A percentile compares a stretch with the other conserved stretches of the same genome.
Conservation (phyloP, 2,113 vertebrate species). For the Chaetura pelagica region DNA sequence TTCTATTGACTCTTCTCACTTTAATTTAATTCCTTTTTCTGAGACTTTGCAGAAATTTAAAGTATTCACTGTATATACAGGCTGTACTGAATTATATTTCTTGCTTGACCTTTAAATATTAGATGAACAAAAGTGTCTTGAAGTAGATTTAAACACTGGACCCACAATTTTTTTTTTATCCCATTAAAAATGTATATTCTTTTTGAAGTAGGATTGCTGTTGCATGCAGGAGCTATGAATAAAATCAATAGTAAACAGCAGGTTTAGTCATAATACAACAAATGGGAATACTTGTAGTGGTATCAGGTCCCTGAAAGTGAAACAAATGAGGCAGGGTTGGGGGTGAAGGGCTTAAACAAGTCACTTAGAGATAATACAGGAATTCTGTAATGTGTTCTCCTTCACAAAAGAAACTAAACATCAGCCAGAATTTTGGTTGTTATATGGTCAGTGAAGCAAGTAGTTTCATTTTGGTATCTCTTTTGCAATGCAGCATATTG, state of each 20-base stretch:
- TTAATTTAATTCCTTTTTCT: constrained; percentile 53
- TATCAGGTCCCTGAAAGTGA: not conserved
- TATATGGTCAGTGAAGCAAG: not conserved
- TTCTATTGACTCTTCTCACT: constrained; percentile 56
- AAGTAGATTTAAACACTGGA: constrained; percentile 50
- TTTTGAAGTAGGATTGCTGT: constrained; percentile 20
- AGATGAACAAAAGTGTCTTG: constrained; percentile 39
- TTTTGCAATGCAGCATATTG: not conserved
- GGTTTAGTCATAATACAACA: constrained; percentile 7
- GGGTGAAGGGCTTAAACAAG: not conserved
- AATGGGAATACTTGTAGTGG: not conserved
- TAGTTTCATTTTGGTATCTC: not conserved
- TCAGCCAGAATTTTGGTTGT: not conserved
- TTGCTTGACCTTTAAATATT: constrained; percentile 70
- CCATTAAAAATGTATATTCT: constrained; percentile 31
- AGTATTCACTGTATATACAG: not conserved
- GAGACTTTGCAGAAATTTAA: constrained; percentile 25
- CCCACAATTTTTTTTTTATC: not conserved
- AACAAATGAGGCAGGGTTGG: not conserved
- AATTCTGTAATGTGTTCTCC: not conserved
- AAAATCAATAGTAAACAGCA: constrained; percentile 56
- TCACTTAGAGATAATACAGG: not conserved
- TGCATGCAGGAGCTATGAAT: constrained; percentile 32
- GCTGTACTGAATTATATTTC: constrained; percentile 1
- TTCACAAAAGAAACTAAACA: not conserved